Percentiles rank a stretch among this genome's conserved stretches.
Conservation (phyloP, 1,140 invertebrate genomes). For the Samia ricini region DNA sequence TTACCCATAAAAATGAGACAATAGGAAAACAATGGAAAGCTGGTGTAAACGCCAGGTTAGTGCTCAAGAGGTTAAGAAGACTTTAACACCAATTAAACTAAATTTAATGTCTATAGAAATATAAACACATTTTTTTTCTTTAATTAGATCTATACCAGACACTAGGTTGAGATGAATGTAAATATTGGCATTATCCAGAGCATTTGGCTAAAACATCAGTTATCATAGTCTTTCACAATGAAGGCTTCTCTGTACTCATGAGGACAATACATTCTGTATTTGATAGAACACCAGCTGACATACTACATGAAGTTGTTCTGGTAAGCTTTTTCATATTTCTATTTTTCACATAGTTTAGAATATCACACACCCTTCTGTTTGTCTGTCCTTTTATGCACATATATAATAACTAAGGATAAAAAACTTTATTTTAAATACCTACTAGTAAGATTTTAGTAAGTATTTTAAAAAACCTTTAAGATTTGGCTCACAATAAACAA, state of each 20-base stretch:
- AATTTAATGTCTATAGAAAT: background rate
- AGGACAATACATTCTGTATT: conserved; percentile 98
- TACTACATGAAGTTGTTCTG: conserved; percentile 97
- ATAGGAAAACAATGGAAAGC: no score
- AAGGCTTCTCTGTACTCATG: conserved; percentile 96
- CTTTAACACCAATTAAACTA: background rate
- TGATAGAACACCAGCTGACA: conserved; percentile 92
- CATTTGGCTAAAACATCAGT: conserved; percentile 94
- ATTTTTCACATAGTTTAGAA: no score
- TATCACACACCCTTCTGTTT: no score
- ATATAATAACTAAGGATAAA: background rate
- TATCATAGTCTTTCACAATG: conserved; percentile 99
- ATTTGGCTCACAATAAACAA: no score
- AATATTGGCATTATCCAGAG: conserved; percentile 97
- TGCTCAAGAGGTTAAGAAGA: no score
- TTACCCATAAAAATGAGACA: no score
- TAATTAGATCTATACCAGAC: conserved; percentile 87
- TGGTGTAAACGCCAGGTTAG: no score
- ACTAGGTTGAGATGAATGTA: conserved; percentile 93
- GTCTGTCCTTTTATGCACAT: no score
- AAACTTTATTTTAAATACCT: no score
- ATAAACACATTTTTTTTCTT: background rate
- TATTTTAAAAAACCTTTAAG: no score
- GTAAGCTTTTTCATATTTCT: conserved; percentile 61
- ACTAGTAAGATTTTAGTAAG: no score